Evolutionary conservation across 1,140 invertebrate species (phyloP), one percentile per base, ranked within the genome.

Genomic region (Sitobion miscanthi): DNA sequence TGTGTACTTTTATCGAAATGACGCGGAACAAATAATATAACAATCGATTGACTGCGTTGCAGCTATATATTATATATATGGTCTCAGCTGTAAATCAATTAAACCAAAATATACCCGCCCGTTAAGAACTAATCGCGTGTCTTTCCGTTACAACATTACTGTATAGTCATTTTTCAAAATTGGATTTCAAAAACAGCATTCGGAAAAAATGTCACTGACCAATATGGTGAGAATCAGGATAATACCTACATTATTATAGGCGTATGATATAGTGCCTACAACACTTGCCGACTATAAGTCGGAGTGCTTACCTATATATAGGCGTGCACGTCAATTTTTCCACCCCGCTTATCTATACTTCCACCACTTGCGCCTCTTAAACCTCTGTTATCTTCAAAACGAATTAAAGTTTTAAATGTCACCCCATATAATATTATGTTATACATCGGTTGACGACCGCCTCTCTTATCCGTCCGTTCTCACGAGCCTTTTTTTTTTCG

Each of bases 201-300:
- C 62, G 4, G 30, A n/a, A 77, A n/a, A n/a, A 77, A 0, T n/a
- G 14, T n/a, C 62, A n/a, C n/a, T n/a, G 62, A 17, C 4, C 30
- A n/a, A 35, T 14, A 14, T 17, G n/a, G 14, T 30, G 30, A 17
- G n/a, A n/a, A 77, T 6, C n/a, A n/a, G 62, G 17, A n/a, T n/a
- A 62, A 20, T 52, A 52, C 52, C 52, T 52, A 52, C 4, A 42
- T 42, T 52, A 52, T 52, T 54, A 54, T 23, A 54, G 0, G 0
- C 5, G 1, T 62, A n/a, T 5, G 11, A 8, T 62, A 30, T 30
- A 69, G 14, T 77, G 62, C n/a, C 14, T n/a, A 0, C 30, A n/a
- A 0, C 30, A n/a, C 4, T 5, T n/a, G 5, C 11, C 4, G 3
- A 17, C 17, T n/a, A n/a, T n/a, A n/a, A n/a, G n/a, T n/a, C n/a